Percentiles rank a stretch among this genome's conserved stretches.
Conservation (phyloP, 2,888 invertebrate genomes). For the Zaprionus lineosus region DNA sequence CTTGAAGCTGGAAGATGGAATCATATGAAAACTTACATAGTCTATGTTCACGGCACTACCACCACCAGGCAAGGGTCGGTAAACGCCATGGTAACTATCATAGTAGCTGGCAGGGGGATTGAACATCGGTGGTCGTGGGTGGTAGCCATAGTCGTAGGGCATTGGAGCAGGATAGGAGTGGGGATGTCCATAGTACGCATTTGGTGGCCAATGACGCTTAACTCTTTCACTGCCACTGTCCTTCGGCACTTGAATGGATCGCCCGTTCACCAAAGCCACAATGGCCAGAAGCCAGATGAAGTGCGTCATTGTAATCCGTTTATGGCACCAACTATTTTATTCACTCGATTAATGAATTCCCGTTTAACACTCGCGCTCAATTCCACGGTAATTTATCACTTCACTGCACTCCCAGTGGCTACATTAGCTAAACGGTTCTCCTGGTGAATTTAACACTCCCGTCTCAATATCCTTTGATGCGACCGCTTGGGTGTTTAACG, state of each 20-base stretch:
- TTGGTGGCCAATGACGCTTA: constrained; percentile 20
- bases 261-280: constrained; percentile 27
- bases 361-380: background rate
- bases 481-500: constrained; percentile 31
- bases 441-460: no score
- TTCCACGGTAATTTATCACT: no score
- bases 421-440: constrained; percentile 22
- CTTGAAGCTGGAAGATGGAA: constrained; percentile 12
- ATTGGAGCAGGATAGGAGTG: constrained; percentile 28
- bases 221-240: constrained; percentile 17
- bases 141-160: constrained; percentile 34
- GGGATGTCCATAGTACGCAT: constrained; percentile 38
- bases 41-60: constrained; percentile 80
- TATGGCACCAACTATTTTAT: background rate
- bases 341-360: background rate
- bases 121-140: constrained; percentile 40
- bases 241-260: constrained; percentile 33
- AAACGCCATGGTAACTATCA: constrained; percentile 73
- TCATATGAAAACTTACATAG: constrained; percentile 65
- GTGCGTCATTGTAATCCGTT: constrained; percentile 30
- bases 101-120: constrained; percentile 66
- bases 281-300: constrained; percentile 53
- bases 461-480: constrained; percentile 23
- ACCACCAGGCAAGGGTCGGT: constrained; percentile 82
- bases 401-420: background rate